These are phyloP conservation scores for Hyposoter didymator DNA, from an alignment of 2,888 invertebrate species.

Conservation along the genomic window DNA sequence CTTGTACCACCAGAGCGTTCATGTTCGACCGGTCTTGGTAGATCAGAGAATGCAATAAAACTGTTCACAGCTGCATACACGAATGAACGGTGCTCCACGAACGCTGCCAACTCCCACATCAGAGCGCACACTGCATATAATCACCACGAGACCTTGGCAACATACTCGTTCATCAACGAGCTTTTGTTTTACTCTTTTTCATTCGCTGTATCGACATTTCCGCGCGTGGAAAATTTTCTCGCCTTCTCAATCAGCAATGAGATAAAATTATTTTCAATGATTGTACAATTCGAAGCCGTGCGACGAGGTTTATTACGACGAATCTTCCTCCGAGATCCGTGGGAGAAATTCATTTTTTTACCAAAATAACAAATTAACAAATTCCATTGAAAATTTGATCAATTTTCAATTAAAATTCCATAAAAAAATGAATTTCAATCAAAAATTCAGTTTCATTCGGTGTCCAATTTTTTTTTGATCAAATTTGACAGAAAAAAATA, in stretches of 20 bases:
- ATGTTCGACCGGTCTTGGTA: slow-evolving; percentile 56
- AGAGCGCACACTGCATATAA: neutral
- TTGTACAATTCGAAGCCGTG: neutral
- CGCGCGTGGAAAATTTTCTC: neutral
- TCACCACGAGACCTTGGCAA: neutral
- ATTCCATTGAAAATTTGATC: too few species aligned
- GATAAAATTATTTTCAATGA: neutral
- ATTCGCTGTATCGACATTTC: neutral
- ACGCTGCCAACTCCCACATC: too few species aligned
- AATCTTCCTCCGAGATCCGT: neutral
- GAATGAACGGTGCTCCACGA: neutral
- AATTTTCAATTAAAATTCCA: too few species aligned
- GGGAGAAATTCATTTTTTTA: slow-evolving; percentile 30
- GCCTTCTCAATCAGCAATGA: neutral
- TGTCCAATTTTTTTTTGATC: too few species aligned
- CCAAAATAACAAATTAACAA: slow-evolving; percentile 68
- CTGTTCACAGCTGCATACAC: neutral
- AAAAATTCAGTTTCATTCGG: too few species aligned
- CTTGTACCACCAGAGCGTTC: slow-evolving; percentile 73
- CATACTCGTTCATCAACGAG: neutral
- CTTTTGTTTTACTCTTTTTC: neutral
- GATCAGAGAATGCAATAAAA: slow-evolving; percentile 8
- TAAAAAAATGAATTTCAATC: too few species aligned
- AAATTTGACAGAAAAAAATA: too few species aligned
- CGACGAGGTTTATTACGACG: neutral